These are phyloP conservation scores for Python bivittatus DNA, from an alignment of 2,113 vertebrate species.

Conservation along the genomic window DNA sequence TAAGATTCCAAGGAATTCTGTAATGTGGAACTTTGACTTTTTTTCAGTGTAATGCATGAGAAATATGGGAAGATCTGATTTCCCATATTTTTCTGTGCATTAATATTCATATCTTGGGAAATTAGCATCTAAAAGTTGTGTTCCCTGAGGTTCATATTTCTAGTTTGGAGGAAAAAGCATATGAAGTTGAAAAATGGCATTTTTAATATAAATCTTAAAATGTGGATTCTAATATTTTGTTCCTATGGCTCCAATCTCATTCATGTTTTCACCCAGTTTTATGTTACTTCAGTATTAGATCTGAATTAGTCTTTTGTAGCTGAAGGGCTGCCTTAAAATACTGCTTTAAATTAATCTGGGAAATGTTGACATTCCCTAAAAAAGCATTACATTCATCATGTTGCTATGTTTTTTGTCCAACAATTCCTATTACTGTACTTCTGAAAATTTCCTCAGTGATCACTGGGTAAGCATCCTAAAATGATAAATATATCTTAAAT, in stretches of 20 bases:
- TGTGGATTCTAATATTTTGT: not conserved
- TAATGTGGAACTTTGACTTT: not conserved
- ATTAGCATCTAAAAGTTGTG: not conserved
- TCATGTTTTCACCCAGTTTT: not conserved
- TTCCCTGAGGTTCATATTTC: not conserved
- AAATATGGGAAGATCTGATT: not conserved
- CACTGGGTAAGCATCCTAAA: not conserved
- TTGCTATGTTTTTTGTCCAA: not conserved
- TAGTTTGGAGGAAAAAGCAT: not conserved
- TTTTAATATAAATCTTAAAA: not conserved
- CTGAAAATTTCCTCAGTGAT: not conserved
- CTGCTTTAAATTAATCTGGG: not conserved
- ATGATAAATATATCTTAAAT: not conserved
- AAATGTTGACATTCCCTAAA: not conserved
- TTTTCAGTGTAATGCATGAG: not conserved
- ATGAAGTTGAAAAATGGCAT: not conserved
- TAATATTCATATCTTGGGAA: not conserved
- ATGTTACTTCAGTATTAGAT: not conserved
- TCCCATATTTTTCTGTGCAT: not conserved
- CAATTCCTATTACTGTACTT: not conserved
- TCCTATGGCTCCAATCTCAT: not conserved
- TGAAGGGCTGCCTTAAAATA: not conserved
- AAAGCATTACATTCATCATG: not conserved
- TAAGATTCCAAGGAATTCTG: not conserved
- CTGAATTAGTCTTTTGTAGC: not conserved